These are phyloP conservation scores for Argyrosomus japonicus DNA, from an alignment of 2,113 vertebrate species.

Conservation along the genomic window DNA sequence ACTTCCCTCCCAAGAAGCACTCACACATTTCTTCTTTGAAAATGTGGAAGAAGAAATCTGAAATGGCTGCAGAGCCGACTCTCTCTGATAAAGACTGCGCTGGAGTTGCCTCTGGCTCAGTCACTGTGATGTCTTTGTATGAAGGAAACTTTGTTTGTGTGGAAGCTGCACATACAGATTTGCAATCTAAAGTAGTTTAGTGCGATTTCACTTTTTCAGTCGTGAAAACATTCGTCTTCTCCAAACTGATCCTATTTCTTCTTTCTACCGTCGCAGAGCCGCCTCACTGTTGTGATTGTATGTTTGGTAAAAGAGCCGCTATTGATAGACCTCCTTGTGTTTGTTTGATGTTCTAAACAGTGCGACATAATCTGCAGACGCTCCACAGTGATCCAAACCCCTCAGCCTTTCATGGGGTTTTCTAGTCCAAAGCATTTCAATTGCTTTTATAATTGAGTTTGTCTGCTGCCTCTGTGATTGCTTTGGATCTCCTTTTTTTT, in stretches of 20 bases:
- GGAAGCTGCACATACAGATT: conserved; percentile 41
- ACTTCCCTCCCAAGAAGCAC: conserved; percentile 37
- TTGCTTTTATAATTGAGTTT: conserved; percentile 83
- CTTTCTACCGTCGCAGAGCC: conserved; percentile 22
- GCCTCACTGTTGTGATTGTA: conserved; percentile 43
- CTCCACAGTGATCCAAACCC: conserved; percentile 69
- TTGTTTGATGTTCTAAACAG: conserved; percentile 80
- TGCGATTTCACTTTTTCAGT: conserved; percentile 15
- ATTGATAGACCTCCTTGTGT: conserved; percentile 73
- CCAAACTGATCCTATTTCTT: conserved; percentile 50
- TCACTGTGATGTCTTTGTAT: conserved; percentile 38
- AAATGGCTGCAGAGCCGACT: conserved; percentile 25
- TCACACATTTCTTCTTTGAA: conserved; percentile 29
- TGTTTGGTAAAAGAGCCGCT: conserved; percentile 63
- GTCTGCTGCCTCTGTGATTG: conserved; percentile 77
- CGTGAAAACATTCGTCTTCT: conserved; percentile 52
- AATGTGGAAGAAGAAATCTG: conserved; percentile 17
- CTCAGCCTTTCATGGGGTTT: conserved; percentile 76
- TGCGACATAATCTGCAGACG: conserved; percentile 74
- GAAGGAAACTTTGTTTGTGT: conserved; percentile 19
- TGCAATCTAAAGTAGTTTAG: conserved; percentile 14
- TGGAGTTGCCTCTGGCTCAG: conserved; percentile 16
- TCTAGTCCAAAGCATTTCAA: conserved; percentile 79
- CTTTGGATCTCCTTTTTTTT: conserved; percentile 75
- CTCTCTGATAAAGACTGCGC: conserved; percentile 17